Evolutionary conservation across 2,113 vertebrate genomes (phyloP), one percentile per base, ranked within the genome.

Genomic region (Hippocampus zosterae): DNA sequence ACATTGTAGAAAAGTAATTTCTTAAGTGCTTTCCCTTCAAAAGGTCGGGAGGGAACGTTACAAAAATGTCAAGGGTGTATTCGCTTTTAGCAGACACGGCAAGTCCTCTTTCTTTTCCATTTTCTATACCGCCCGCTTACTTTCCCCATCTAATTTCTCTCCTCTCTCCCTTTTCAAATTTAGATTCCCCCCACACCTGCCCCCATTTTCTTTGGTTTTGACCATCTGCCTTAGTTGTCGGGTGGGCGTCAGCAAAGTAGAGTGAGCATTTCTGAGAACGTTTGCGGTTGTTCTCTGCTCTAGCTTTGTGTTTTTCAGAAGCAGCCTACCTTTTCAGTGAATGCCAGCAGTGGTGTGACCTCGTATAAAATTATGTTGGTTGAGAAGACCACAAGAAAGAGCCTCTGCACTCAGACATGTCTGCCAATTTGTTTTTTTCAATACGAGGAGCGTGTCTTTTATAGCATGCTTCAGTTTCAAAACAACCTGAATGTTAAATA

Each of bases 221-320:
- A 78, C 82, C 80, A 79, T 81, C 73, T 83, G 78, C 76, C 76
- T 80, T 44, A 80, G 56, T 21, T 79, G 46, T 40, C 70, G 80
- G 81, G 84, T 83, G 87, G 84, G 83, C 70, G 82, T 81, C n/a
- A 41, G 71, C 23, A 12, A 77, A 15, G 8, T 81, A 50, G 33
- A 37, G 76, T 80, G 77, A 85, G 82, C 72, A 18, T 88, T 90
- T 90, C 87, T 90, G 64, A 89, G 88, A 89, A 90, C 67, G 19
- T 65, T 50, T 82, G 85, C 71, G 87, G 82, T 87, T 79, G 59
- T 79, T 84, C 59, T 78, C 11, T 73, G 59, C 62, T 59, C 3
- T 2, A 48, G 63, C 53, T 69, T n/a, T 76, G 74, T 59, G 84
- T 75, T 86, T 85, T 76, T 84, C 74, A 83, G 85, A 90, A 88